These are phyloP conservation scores for Aphrophora alni DNA, from an alignment of 2,888 invertebrate species.

Conservation along the genomic window DNA sequence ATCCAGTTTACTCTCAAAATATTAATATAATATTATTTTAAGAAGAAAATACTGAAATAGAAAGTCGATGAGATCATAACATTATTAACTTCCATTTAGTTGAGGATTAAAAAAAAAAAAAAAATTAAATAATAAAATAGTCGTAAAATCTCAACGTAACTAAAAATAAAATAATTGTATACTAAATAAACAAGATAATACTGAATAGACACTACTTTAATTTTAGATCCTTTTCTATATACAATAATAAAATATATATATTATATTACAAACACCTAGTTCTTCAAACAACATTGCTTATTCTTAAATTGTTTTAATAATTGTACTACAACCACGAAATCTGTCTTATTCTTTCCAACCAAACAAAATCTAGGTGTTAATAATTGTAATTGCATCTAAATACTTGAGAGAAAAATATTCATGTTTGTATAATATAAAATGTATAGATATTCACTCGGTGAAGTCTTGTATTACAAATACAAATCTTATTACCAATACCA, in stretches of 20 bases:
- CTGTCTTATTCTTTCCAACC: background rate
- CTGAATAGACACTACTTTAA: background rate
- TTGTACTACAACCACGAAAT: background rate
- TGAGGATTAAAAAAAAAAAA: background rate
- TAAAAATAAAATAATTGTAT: background rate
- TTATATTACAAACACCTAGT: background rate
- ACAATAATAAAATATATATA: background rate
- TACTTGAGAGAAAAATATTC: no score
- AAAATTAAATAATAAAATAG: background rate
- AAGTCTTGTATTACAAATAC: background rate
- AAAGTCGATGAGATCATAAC: background rate
- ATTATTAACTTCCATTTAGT: background rate
- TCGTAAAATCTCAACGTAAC: background rate
- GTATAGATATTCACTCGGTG: background rate
- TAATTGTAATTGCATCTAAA: background rate
- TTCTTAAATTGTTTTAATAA: background rate
- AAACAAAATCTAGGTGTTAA: background rate
- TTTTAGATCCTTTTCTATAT: background rate
- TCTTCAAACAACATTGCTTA: background rate
- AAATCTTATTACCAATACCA: background rate
- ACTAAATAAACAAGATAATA: background rate
- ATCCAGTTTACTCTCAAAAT: no score
- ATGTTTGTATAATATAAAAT: no score
- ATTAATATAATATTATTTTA: no score
- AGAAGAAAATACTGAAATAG: background rate